Percentiles rank a stretch among this genome's conserved stretches.
These are phyloP conservation scores for Antidorcas marsupialis DNA, from an alignment of 2,113 vertebrate genomes.

Conservation along the genomic window DNA sequence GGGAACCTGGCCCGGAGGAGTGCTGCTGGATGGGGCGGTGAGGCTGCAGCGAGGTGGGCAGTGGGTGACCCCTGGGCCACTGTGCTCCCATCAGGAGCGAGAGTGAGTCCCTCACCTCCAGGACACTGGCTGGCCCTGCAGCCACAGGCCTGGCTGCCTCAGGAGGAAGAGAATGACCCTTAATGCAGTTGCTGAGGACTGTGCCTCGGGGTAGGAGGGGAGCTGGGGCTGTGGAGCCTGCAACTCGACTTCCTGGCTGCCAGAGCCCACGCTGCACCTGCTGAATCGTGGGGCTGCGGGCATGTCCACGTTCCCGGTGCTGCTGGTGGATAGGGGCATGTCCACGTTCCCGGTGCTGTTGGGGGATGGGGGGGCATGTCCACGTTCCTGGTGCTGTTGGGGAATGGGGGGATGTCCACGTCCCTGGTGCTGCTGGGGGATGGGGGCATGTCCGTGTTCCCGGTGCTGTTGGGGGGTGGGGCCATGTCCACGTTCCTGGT, in stretches of 20 bases:
- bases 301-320: not conserved
- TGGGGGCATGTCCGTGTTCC: not conserved
- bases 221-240: not conserved
- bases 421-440: too few species aligned
- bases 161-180: not conserved
- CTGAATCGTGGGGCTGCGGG: not conserved
- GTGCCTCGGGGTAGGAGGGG: not conserved
- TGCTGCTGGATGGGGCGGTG: not conserved
- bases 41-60: not conserved
- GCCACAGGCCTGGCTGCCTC: not conserved
- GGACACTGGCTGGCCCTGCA: not conserved
- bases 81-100: not conserved
- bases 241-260: too few species aligned
- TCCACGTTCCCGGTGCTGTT: not conserved
- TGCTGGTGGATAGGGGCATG: not conserved
- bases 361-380: not conserved
- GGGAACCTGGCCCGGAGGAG: not conserved
- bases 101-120: not conserved
- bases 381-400: not conserved
- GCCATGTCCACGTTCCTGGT: too few species aligned
- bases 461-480: too few species aligned
- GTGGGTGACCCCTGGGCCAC: not conserved
- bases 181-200: not conserved
- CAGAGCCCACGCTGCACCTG: fast-evolving
- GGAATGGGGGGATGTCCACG: not conserved